Evolutionary conservation across 2,113 vertebrate genomes (phyloP).

Genomic region (Bucco capensis): DNA sequence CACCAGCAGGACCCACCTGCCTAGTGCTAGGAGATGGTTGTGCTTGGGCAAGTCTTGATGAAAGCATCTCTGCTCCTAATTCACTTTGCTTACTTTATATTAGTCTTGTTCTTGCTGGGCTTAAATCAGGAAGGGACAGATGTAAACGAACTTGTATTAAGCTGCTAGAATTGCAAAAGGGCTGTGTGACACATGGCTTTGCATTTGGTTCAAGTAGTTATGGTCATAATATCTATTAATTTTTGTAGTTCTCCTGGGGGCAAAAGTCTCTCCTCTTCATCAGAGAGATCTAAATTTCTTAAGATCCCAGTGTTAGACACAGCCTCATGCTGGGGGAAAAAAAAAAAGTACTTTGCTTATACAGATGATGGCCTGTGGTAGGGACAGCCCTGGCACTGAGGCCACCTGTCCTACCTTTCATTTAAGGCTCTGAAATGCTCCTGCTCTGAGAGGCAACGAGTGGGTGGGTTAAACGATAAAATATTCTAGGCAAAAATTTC

Average conservation of each 20-base stretch:
- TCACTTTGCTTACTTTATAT: neutral
- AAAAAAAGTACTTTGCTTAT: neutral
- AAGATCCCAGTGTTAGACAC: neutral
- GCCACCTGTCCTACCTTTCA: neutral
- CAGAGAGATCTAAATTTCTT: neutral
- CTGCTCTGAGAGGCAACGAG: neutral
- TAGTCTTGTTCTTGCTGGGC: neutral
- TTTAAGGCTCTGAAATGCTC: neutral
- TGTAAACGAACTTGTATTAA: neutral
- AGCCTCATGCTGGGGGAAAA: rapidly evolving
- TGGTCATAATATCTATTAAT: slow-evolving; percentile 7
- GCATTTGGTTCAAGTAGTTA: neutral
- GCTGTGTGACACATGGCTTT: neutral
- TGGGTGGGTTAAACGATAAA: neutral
- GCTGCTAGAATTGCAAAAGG: neutral
- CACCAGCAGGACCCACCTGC: neutral
- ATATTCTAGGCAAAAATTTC: neutral
- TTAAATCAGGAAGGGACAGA: neutral
- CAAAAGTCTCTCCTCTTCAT: neutral
- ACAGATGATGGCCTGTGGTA: neutral
- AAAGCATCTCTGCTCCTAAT: neutral
- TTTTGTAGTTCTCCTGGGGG: neutral
- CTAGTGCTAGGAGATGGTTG: neutral
- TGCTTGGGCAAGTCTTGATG: rapidly evolving
- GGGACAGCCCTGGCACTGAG: neutral